A percentile compares a stretch with the other conserved stretches of the same genome.
Conservation (phyloP, 2,113 vertebrate species). For the Tonatia bakeri region DNA sequence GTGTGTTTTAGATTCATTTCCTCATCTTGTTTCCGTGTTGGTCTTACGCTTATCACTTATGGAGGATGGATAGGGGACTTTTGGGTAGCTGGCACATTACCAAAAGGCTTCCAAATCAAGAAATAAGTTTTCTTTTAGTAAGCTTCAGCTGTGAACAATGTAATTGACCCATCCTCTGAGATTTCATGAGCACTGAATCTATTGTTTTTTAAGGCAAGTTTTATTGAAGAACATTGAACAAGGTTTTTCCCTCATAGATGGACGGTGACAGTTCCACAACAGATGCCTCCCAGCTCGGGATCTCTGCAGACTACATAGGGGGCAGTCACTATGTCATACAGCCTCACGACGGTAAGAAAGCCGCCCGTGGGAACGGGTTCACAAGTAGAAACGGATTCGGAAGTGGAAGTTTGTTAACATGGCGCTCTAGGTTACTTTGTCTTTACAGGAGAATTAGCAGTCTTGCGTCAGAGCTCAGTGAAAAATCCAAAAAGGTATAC, state of each 20-base stretch:
- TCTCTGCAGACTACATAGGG: conserved; percentile 94
- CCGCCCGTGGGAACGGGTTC: neutral
- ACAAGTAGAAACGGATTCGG: neutral
- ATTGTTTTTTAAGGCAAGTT: neutral
- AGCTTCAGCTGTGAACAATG: neutral
- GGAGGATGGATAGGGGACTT: neutral
- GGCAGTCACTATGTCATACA: conserved; percentile 96
- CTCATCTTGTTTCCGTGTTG: neutral
- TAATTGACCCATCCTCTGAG: neutral
- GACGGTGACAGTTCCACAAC: conserved; percentile 96
- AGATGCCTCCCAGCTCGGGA: conserved; percentile 96
- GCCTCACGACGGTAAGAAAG: conserved; percentile 91
- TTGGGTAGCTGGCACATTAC: neutral
- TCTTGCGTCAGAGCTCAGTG: neutral
- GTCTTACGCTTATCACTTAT: neutral
- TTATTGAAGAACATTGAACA: conserved; percentile 14
- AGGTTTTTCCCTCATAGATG: conserved; percentile 84
- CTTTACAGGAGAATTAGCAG: neutral
- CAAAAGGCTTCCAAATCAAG: neutral
- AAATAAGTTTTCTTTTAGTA: neutral
- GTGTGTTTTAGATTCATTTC: neutral
- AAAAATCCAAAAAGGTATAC: neutral
- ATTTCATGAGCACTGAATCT: neutral
- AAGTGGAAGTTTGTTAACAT: neutral
- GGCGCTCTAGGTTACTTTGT: neutral